These are phyloP conservation scores for Caerostris darwini DNA, from an alignment of 1,140 invertebrate species.

Conservation along the genomic window DNA sequence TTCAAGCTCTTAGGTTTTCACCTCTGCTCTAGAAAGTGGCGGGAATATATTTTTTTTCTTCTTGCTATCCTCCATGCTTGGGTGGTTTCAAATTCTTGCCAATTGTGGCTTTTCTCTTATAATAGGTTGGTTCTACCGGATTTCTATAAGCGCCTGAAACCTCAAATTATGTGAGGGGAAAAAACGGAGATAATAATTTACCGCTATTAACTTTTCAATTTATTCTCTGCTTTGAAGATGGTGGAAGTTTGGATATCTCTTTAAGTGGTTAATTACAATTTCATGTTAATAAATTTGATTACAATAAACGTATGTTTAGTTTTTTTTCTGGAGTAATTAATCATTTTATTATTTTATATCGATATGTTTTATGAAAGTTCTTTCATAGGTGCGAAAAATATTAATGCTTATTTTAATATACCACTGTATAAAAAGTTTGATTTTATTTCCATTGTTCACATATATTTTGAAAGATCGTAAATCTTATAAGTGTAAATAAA, in stretches of 20 bases:
- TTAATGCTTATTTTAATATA: too few species aligned
- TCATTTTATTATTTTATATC: too few species aligned
- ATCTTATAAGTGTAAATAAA: too few species aligned
- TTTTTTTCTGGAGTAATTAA: too few species aligned
- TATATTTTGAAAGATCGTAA: too few species aligned
- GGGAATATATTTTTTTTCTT: not conserved
- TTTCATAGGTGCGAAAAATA: too few species aligned
- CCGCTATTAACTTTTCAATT: constrained; percentile 33
- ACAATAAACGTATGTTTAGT: not conserved
- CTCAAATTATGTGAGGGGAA: not conserved
- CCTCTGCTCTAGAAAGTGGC: not conserved
- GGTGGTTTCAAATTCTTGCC: constrained; percentile 23
- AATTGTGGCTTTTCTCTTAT: not conserved
- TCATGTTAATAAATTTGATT: constrained; percentile 14
- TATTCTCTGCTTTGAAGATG: not conserved
- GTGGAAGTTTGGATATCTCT: constrained; percentile 12
- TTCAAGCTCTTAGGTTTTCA: not conserved
- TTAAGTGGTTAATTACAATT: constrained; percentile 24
- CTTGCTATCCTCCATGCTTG: not conserved
- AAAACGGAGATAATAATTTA: constrained; percentile 20
- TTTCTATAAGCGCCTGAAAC: constrained; percentile 3
- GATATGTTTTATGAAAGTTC: too few species aligned
- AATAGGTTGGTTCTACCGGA: not conserved
- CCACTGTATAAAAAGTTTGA: too few species aligned
- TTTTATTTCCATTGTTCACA: too few species aligned